Base-by-base conservation (phyloP, 2,888 invertebrate genomes). In the Campoplex capitator region DNA sequence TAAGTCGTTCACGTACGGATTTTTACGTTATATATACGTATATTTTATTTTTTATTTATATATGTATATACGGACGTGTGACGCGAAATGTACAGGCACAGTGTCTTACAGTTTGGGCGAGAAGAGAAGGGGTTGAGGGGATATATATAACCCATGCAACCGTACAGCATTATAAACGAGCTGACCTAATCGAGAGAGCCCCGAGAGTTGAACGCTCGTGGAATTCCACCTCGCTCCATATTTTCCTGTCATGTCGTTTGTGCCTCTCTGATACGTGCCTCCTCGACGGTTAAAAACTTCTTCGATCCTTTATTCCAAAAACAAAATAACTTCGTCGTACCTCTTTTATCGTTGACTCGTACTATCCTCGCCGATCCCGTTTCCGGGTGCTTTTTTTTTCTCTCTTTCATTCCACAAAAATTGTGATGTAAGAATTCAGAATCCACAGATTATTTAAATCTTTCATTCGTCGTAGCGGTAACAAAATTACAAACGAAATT, bases 141-240 rank as follows among this genome's bases (percentile, higher is more conserved):
- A 67, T 65, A 62, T 23, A 62, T 23, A 23, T 78, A 81, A 74
- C 67, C 67, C 81, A 62, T 74, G 68, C 80, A 75, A 54, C 70
- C 67, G 79, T 83, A 86, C 89, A 90, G 90, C 91, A 91, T 92
- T 92, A 91, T 91, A 92, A 91, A 91, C 91, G 92, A 89, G 89
- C 91, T 89, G 91, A 92, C 93, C 92, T 93, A 93, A 94, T 93
- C 93, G 93, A 92, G 93, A 92, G 71, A 73, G 70, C 32, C 73
- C 90, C 91, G 91, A 92, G 92, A 84, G 87, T 87, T 91, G 91
- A 92, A 92, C 92, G 92, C 91, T 90, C 90, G 90, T 92, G 92
- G 92, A 93, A 94, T 93, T 93, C 91, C 91, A 89, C 76, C 89
- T 91, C 92, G 91, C 90, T 92, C 93, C 91, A 93, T 94, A 94